Evolutionary conservation across 1,140 invertebrate species (phyloP).

Genomic region (Drosophila sp.): DNA sequence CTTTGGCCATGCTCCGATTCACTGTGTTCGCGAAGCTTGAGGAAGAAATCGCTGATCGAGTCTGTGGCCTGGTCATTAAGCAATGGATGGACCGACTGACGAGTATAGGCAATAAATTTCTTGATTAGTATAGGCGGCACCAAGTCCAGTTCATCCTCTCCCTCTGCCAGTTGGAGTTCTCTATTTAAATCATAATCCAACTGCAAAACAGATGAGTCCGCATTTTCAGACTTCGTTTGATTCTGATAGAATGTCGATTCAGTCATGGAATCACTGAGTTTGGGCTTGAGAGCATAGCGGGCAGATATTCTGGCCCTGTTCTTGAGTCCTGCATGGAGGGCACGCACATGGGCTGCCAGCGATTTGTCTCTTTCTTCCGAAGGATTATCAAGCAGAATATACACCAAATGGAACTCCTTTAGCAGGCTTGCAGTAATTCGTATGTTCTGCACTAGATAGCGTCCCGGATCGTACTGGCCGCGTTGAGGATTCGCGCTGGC

Average conservation of each 20-base stretch:
- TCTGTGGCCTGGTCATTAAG: constrained; percentile 88
- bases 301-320: constrained; percentile 58
- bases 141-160: constrained; percentile 86
- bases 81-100: constrained; percentile 93
- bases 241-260: constrained; percentile 28
- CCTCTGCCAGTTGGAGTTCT: constrained; percentile 84
- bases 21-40: constrained; percentile 86
- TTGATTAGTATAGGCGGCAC: constrained; percentile 90
- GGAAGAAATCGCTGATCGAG: constrained; percentile 91
- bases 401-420: constrained; percentile 96
- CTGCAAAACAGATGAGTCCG: constrained; percentile 23
- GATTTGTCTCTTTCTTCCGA: constrained; percentile 86
- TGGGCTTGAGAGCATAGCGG: constrained; percentile 54
- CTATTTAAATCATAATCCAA: constrained; percentile 83
- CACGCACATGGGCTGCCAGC: constrained; percentile 68
- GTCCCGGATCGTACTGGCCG: constrained; percentile 94
- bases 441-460: constrained; percentile 95
- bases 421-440: constrained; percentile 93
- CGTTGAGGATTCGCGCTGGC: constrained; percentile 96
- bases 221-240: neutral
- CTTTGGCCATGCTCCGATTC: constrained; percentile 27
- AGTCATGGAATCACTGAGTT: constrained; percentile 54
- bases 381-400: constrained; percentile 94
- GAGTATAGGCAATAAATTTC: constrained; percentile 95
- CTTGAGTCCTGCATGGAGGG: constrained; percentile 64